Base-by-base conservation (phyloP, 2,797 vertebrate species). In the Siniperca obscura region DNA sequence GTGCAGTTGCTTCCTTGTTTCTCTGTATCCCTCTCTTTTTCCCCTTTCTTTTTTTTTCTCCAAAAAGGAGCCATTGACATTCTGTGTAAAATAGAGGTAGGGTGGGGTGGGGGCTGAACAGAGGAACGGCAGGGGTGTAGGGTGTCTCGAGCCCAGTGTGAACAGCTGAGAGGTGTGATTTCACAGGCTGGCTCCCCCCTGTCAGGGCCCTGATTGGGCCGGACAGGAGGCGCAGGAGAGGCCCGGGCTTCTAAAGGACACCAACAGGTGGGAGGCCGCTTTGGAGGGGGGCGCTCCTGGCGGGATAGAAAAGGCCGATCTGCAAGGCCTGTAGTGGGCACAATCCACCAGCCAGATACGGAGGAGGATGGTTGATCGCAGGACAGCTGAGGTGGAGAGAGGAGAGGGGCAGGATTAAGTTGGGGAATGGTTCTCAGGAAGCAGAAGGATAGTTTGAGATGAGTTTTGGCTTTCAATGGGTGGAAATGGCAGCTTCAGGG, bases 151-250 rank as follows among this genome's bases (percentile, higher is more conserved):
- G 93, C 92, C 87, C 93, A 95, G 95, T 94, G 96, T 90, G 94
- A 96, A 98, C 98, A 99, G 98, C 98, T 99, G 98, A 98, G 97
- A 94, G 90, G 96, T 96, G 96, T 97, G 96, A 97, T 96, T 97
- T 97, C 96, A 95, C 90, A 97, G 95, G 94, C 95, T 95, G 94
- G 94, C 93, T 91, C 94, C 92, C 92, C 94, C 86, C 96, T 97
- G 98, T 97, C 97, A 98, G 82, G 73, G 85, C 72, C 77, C 94
- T 98, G 98, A 99, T 99, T 97, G 98, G 97, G 97, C 95, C 93
- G 95, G 96, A 99, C 98, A 99, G 97, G 91, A 97, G 98, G 97
- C 93, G 85, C 27, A 95, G 96, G 96, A 95, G 95, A 92, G 95
- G 96, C 95, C 96, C 84, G 76, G 83, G 95, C 93, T 96, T 95